phyloP scores from a whole-genome alignment of 2,113 vertebrate species.

The Rhabdomys dilectus region DNA sequence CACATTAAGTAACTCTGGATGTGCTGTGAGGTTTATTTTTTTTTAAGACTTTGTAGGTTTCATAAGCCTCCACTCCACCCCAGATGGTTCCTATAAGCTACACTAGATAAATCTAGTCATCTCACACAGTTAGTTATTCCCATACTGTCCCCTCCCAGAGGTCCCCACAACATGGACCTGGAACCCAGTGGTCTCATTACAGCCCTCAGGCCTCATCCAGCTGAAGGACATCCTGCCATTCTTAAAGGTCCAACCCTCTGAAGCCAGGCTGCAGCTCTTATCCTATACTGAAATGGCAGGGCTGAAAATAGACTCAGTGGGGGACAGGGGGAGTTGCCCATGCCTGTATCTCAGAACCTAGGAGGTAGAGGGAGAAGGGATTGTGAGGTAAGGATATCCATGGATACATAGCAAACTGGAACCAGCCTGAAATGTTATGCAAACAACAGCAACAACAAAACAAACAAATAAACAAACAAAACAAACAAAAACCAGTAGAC shows the following conservation, averaged over 20 bases:
- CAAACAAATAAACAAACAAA: background rate
- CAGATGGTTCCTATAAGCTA: background rate
- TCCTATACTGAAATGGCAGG: background rate
- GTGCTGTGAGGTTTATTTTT: background rate
- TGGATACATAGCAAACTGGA: background rate
- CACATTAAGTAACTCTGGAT: background rate
- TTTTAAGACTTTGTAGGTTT: background rate
- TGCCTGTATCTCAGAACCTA: background rate
- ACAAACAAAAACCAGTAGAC: background rate
- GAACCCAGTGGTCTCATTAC: background rate
- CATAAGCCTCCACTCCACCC: background rate
- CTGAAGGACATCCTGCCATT: conserved; percentile 12
- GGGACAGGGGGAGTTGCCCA: background rate
- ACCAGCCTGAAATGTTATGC: background rate
- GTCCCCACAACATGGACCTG: background rate
- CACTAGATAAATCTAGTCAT: background rate
- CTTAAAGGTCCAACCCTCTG: conserved; percentile 35
- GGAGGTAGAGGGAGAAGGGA: background rate
- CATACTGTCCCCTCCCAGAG: background rate
- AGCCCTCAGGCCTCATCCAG: background rate
- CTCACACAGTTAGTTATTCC: too few relatives aligned
- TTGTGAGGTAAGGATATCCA: background rate
- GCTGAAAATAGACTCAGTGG: background rate
- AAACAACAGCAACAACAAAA: background rate
- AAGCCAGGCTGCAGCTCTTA: background rate